Evolutionary conservation across 2,113 vertebrate genomes (phyloP).

Genomic region (Ancistrus triradiatus): DNA sequence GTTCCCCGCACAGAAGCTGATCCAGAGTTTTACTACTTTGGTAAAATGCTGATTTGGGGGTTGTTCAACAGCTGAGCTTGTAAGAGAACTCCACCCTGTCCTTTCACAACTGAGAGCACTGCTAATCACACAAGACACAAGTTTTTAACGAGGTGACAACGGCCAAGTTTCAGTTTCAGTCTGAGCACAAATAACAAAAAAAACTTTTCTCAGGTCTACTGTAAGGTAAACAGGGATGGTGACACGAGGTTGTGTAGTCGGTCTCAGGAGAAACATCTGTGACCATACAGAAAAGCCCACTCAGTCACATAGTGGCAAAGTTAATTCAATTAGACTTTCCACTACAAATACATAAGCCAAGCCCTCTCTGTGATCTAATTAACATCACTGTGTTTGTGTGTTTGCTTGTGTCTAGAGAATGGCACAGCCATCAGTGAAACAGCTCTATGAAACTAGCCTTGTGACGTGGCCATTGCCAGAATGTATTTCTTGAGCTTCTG

Average conservation of each 20-base stretch:
- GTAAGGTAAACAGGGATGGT: no score
- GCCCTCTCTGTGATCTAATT: slow-evolving; percentile 33
- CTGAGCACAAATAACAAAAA: not conserved
- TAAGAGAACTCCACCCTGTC: not conserved
- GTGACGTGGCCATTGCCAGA: no score
- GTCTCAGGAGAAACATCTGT: slow-evolving; percentile 18
- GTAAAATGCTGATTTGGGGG: no score
- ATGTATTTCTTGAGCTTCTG: not conserved
- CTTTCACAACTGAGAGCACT: not conserved
- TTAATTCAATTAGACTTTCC: slow-evolving; percentile 46
- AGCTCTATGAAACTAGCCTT: not conserved
- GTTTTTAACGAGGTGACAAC: not conserved
- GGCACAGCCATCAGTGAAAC: not conserved
- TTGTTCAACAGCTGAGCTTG: no score
- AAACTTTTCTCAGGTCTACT: no score
- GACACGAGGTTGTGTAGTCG: slow-evolving; percentile 4
- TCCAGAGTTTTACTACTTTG: no score
- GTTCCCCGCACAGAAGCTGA: no score
- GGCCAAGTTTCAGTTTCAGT: not conserved
- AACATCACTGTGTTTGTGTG: slow-evolving; percentile 8
- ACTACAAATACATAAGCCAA: slow-evolving; percentile 25
- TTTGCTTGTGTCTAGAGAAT: slow-evolving; percentile 2
- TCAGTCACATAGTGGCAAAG: slow-evolving; percentile 2
- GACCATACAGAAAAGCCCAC: slow-evolving; percentile 24
- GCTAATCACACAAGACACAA: not conserved